phyloP scores from a whole-genome alignment of 2,888 invertebrate genomes.

The Cancer borealis region DNA sequence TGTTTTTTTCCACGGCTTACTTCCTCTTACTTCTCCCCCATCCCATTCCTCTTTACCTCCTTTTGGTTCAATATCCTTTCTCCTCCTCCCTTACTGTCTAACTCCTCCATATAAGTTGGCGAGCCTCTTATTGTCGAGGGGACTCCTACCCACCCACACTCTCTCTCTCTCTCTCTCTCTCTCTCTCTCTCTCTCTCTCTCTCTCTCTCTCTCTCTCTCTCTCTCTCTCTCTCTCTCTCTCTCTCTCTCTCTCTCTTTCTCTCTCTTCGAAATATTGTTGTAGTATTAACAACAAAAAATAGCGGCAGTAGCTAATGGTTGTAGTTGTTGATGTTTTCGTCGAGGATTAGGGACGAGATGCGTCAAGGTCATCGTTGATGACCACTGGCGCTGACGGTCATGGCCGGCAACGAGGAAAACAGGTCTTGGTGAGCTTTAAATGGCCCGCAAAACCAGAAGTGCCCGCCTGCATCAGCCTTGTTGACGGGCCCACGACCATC shows the following conservation, averaged over 20 bases:
- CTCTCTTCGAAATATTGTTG: not conserved
- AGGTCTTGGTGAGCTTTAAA: conserved; percentile 29
- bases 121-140: not conserved
- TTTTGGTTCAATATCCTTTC: not conserved
- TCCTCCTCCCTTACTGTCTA: not conserved
- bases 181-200: not conserved
- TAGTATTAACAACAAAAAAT: not conserved
- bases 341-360: not conserved
- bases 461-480: not conserved
- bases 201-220: not conserved
- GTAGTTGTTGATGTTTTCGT: too few relatives aligned
- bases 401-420: not conserved
- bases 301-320: too few relatives aligned
- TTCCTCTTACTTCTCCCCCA: not conserved
- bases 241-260: not conserved
- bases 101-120: conserved; percentile 23
- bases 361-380: not conserved
- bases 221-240: not conserved
- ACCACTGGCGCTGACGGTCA: not conserved
- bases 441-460: conserved; percentile 1
- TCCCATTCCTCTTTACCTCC: not conserved
- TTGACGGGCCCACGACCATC: not conserved
- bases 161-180: not conserved
- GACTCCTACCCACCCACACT: not conserved
- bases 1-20: not conserved